phyloP scores from a whole-genome alignment of 2,113 vertebrate genomes.

The Jacana jacana region DNA sequence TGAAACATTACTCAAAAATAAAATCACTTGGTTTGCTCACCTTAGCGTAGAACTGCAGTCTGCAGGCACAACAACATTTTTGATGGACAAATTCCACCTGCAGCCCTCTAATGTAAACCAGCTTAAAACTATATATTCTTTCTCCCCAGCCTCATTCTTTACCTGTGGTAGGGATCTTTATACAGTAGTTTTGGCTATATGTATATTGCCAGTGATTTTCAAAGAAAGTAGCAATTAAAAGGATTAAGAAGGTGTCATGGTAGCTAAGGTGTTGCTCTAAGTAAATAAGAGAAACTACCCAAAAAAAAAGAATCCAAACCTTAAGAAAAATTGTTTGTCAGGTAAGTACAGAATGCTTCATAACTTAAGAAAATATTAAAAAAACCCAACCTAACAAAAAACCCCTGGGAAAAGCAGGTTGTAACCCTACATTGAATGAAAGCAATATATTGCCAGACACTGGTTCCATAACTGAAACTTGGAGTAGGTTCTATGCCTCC shows the following conservation, averaged over 20 bases:
- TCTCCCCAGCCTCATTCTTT: neutral
- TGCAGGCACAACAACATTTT: neutral
- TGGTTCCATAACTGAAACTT: neutral
- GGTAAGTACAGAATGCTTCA: neutral
- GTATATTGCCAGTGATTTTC: neutral
- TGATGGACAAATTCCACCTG: neutral
- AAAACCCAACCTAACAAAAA: too few relatives aligned
- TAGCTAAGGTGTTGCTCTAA: neutral
- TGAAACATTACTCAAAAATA: neutral
- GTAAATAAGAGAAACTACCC: neutral
- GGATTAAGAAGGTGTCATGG: neutral
- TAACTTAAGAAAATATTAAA: neutral
- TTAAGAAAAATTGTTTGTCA: neutral
- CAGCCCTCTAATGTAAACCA: neutral
- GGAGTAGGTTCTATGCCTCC: neutral
- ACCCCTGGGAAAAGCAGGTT: neutral
- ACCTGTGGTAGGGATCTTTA: neutral
- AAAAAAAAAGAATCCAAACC: neutral
- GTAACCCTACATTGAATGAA: neutral
- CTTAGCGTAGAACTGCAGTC: neutral
- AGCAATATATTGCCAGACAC: rapidly evolving
- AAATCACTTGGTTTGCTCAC: neutral
- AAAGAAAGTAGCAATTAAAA: neutral
- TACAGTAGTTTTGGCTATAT: neutral
- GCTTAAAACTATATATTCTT: rapidly evolving